Percentiles rank a stretch among this genome's conserved stretches.
Conservation (phyloP, 2,797 vertebrate species). For the Huso huso region DNA sequence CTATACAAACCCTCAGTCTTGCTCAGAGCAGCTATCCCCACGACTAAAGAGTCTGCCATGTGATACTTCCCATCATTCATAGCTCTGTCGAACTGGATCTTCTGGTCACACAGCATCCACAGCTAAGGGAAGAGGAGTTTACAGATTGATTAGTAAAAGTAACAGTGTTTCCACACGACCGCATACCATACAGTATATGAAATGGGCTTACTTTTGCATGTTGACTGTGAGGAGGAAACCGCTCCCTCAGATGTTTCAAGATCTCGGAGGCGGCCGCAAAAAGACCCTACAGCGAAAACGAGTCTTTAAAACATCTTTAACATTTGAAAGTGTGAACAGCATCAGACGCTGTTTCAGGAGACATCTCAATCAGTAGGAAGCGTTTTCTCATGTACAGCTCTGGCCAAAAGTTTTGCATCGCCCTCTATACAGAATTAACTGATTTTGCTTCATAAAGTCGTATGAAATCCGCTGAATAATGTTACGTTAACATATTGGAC, state of each 20-base stretch:
- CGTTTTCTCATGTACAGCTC: no score
- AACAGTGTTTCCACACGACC: no score
- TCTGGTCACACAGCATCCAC: conserved; percentile 96
- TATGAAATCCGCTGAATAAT: no score
- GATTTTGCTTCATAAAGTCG: no score
- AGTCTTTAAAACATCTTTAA: no score
- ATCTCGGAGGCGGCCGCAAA: conserved; percentile 79
- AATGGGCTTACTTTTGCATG: conserved; percentile 73
- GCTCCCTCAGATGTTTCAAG: conserved; percentile 81
- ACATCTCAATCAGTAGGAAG: no score
- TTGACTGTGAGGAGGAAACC: conserved; percentile 85
- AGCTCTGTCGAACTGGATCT: conserved; percentile 89
- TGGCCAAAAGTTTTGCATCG: no score
- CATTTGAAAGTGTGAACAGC: no score
- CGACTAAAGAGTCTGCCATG: conserved; percentile 75
- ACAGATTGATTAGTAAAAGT: no score
- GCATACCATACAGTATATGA: background rate
- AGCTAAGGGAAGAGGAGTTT: conserved; percentile 54
- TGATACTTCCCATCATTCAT: conserved; percentile 92
- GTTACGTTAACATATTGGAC: no score
- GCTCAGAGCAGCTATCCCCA: conserved; percentile 80
- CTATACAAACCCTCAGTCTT: conserved; percentile 84
- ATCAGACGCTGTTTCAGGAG: no score
- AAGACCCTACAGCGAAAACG: conserved; percentile 66
- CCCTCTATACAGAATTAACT: no score